Evolutionary conservation across 1,140 invertebrate species (phyloP).

Genomic region (Teleopsis dalmanni): DNA sequence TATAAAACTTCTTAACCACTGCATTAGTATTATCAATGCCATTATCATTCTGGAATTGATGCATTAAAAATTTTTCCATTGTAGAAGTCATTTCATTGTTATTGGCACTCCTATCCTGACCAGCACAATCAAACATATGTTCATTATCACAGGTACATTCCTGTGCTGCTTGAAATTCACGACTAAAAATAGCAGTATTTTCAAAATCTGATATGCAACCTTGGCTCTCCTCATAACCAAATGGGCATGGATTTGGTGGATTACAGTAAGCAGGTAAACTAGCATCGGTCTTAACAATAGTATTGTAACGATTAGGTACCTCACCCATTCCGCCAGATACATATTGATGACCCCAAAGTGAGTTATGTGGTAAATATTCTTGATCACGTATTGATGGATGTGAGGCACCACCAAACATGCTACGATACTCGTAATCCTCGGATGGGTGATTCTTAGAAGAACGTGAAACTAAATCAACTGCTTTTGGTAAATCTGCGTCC

Average conservation of each 20-base stretch:
- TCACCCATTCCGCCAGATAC: slow-evolving; percentile 69
- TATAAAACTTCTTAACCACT: slow-evolving; percentile 73
- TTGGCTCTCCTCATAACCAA: slow-evolving; percentile 74
- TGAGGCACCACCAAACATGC: slow-evolving; percentile 44
- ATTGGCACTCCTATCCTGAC: slow-evolving; percentile 35
- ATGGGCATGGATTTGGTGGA: slow-evolving; percentile 96
- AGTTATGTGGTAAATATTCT: slow-evolving; percentile 83
- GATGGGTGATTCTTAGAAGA: slow-evolving; percentile 47
- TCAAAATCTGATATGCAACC: slow-evolving; percentile 89
- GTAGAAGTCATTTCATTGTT: slow-evolving; percentile 39
- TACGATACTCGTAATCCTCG: slow-evolving; percentile 50
- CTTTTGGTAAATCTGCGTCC: slow-evolving; percentile 46
- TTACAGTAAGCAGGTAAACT: slow-evolving; percentile 96
- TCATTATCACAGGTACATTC: slow-evolving; percentile 97
- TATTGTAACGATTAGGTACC: slow-evolving; percentile 55
- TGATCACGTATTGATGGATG: slow-evolving; percentile 76
- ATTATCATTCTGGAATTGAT: slow-evolving; percentile 45
- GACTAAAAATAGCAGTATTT: slow-evolving; percentile 91
- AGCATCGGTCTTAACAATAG: slow-evolving; percentile 82
- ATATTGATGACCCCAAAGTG: slow-evolving; percentile 77
- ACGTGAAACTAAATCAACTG: slow-evolving; percentile 46
- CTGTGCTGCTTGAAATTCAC: slow-evolving; percentile 86
- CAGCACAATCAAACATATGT: slow-evolving; percentile 93
- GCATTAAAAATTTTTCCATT: slow-evolving; percentile 47
- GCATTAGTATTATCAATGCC: slow-evolving; percentile 57